Conservation (phyloP, 2,888 invertebrate species). For the Zonitis immaculata region DNA sequence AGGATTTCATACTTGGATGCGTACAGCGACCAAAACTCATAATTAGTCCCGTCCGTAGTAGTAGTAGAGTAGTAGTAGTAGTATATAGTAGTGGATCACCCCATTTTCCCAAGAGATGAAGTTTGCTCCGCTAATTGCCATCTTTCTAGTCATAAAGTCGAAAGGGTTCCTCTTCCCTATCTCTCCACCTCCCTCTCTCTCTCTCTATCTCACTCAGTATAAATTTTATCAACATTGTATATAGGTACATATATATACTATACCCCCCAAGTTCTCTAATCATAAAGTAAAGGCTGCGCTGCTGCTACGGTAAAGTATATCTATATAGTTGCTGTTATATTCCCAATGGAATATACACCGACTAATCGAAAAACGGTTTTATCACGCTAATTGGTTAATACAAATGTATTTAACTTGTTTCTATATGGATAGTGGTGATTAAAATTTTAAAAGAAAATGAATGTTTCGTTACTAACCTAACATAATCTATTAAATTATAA, state of each 20-base stretch:
- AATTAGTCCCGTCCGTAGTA: too few species aligned
- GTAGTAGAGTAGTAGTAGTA: too few species aligned
- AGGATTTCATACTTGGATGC: conserved; percentile 42
- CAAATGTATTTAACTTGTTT: not conserved
- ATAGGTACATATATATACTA: not conserved
- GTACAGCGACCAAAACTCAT: conserved; percentile 35
- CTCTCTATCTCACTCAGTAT: not conserved
- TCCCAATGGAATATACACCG: not conserved
- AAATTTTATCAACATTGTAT: not conserved
- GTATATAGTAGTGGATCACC: conserved; percentile 29
- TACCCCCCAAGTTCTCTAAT: too few species aligned
- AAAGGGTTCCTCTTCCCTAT: conserved; percentile 30
- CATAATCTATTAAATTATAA: not conserved
- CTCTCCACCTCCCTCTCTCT: not conserved
- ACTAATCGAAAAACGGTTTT: conserved; percentile 1
- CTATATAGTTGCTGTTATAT: too few species aligned
- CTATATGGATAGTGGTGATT: not conserved
- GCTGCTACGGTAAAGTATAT: too few species aligned
- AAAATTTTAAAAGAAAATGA: not conserved
- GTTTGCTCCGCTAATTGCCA: conserved; percentile 38
- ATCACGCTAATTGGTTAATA: not conserved
- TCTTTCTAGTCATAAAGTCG: conserved; percentile 38
- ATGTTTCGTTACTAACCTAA: not conserved
- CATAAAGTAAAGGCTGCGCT: too few species aligned
- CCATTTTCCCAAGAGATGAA: conserved; percentile 29